Evolutionary conservation across 2,113 vertebrate species (phyloP), one percentile per base, ranked within the genome.

Genomic region (Barbus barbus): DNA sequence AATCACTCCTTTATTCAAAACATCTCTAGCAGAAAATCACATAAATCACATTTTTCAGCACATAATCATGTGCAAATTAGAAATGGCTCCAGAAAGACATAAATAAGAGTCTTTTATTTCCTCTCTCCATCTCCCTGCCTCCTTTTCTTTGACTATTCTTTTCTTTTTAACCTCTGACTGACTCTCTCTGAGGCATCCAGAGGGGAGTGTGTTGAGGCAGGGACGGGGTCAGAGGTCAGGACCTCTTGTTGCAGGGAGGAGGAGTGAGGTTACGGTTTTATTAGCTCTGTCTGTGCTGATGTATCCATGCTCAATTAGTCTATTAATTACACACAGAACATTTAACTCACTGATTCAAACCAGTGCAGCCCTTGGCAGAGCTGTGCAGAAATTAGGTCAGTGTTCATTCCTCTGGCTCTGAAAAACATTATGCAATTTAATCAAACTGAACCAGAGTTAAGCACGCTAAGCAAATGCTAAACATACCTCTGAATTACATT

Each of bases 1-100:
- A 81, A 71, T 38, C 61, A 53, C 41, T 71, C 44, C 44, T 67
- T 81, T 81, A 51, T 69, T 71, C 16, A 36, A 53, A 67, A 56
- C 61, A 53, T 67, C 44, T 53, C 28, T 24, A 7, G 56, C 38
- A 80, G 56, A 65, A 80, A 44, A 61, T n/a, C 14, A 11, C 51
- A 78, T 60, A 44, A 63, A 63, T 63, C 56, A 44, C 41, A 63
- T 18, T 71, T 36, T 38, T n/a, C 75, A 24, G 75, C 22, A 63
- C 24, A 26, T 44, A 63, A 67, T 67, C 26, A 28, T 33, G 78
- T 82, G 65, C 63, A 71, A 82, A 71, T 48, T 9, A 69, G n/a
- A 81, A 81, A 67, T 69, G 44, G 24, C 44, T 71, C 18, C 46
- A 53, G 63, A n/a, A 80, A 26, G 36, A 61, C 28, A 28, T 26